Conservation (phyloP, 2,797 vertebrate species). For the Hoplostethus atlanticus region DNA sequence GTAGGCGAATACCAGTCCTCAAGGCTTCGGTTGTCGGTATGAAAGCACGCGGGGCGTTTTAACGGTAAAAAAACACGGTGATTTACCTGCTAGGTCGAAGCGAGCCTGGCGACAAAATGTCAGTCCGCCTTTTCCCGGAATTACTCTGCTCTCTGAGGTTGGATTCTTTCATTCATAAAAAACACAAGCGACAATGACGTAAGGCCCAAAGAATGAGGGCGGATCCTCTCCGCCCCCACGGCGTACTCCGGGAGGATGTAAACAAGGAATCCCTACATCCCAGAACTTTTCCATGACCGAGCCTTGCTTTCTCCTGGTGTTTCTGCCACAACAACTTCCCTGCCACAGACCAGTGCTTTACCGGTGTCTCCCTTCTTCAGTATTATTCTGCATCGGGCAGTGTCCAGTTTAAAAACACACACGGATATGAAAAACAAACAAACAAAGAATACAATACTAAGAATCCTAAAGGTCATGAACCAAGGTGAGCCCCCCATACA, state of each 20-base stretch:
- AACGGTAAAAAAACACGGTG: slow-evolving; percentile 17
- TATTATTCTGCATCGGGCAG: no score
- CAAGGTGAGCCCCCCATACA: no score
- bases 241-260: slow-evolving; percentile 80
- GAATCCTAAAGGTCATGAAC: no score
- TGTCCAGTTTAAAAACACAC: neutral
- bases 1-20: slow-evolving; percentile 36
- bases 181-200: slow-evolving; percentile 95
- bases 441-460: no score
- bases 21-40: neutral
- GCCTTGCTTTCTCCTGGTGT: neutral
- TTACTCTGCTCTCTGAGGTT: slow-evolving; percentile 91
- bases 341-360: slow-evolving; percentile 6
- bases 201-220: slow-evolving; percentile 87
- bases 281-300: slow-evolving; percentile 73
- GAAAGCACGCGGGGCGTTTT: slow-evolving; percentile 10
- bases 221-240: slow-evolving; percentile 78
- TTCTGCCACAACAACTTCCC: slow-evolving; percentile 32
- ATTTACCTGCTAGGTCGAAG: slow-evolving; percentile 75
- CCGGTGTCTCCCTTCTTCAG: neutral
- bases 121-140: slow-evolving; percentile 95
- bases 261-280: slow-evolving; percentile 82
- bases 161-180: slow-evolving; percentile 99
- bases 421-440: no score
- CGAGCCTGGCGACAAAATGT: slow-evolving; percentile 83